Percentiles rank a stretch among this genome's conserved stretches.
Evolutionary conservation across 1,140 invertebrate species (phyloP).

Genomic region (Hyphantria cunea): DNA sequence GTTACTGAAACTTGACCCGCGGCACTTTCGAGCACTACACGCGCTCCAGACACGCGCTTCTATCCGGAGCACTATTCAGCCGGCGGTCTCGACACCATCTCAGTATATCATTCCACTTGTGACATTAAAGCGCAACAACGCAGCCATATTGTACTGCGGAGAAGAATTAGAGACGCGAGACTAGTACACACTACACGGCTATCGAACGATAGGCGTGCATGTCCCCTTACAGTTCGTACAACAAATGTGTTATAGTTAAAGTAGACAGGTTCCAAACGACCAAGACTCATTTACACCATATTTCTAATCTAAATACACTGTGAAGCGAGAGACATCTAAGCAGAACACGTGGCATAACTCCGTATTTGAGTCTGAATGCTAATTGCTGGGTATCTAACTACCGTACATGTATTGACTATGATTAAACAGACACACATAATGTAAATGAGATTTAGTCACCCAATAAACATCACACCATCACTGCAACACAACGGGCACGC

Average conservation of each 20-base stretch:
- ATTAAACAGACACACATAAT: slow-evolving; percentile 27
- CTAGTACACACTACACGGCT: slow-evolving; percentile 12
- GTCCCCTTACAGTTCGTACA: slow-evolving; percentile 11
- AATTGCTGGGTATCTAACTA: slow-evolving; percentile 14
- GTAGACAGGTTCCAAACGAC: slow-evolving; percentile 23
- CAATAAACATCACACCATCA: slow-evolving; percentile 10
- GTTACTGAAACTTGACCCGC: too few species aligned
- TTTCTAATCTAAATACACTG: slow-evolving; percentile 21
- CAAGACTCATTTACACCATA: slow-evolving; percentile 31
- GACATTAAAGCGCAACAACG: slow-evolving; percentile 18
- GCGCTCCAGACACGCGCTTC: too few species aligned
- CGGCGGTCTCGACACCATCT: slow-evolving; percentile 3
- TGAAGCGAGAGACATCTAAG: slow-evolving; percentile 24
- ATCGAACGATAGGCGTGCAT: slow-evolving; percentile 9
- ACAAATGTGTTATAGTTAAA: slow-evolving; percentile 13
- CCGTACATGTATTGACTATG: slow-evolving; percentile 16
- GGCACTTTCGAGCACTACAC: too few species aligned
- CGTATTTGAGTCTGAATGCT: slow-evolving; percentile 13
- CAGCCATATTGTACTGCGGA: slow-evolving; percentile 21
- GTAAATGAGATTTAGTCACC: slow-evolving; percentile 29
- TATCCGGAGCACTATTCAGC: too few species aligned
- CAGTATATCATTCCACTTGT: slow-evolving; percentile 16
- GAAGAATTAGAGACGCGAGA: slow-evolving; percentile 14
- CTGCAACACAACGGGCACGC: slow-evolving; percentile 16
- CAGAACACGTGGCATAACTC: slow-evolving; percentile 8